Evolutionary conservation across 1,140 invertebrate species (phyloP), one percentile per base, ranked within the genome.

Genomic region (Tetramorium simillimum): DNA sequence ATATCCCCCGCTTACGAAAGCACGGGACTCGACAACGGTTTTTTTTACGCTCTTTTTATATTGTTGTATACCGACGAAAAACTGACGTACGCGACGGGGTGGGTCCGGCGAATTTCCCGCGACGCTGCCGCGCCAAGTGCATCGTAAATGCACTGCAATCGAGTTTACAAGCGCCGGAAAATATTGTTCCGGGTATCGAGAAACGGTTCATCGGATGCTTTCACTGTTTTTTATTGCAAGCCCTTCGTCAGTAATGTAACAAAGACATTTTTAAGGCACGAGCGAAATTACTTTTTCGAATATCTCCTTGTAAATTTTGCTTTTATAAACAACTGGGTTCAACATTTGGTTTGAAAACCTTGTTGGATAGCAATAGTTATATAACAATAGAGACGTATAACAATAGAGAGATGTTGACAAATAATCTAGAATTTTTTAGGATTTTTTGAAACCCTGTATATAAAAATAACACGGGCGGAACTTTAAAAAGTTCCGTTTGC

Each of bases 41-140:
- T 58, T 60, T 84, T 73, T 73, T 37, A 46, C 69, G n/a, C 10
- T 82, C 40, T 21, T 73, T 75, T 60, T 49, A 46, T 24, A 40
- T 10, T n/a, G 43, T 9, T n/a, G 49, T 43, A 43, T 43, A 43
- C 6, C 53, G 33, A 14, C n/a, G 12, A 53, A 81, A 80, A 69
- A 67, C 33, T 33, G 43, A 69, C n/a, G 33, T 28, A 24, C 60
- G 46, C 43, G 6, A 62, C 28, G 18, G 28, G 14, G 16, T 46
- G 9, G n/a, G 40, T 70, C 10, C 0, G 16, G 3, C 62, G 67
- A 81, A 81, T 37, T 70, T 43, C 14, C n/a, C 28, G 62, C 28
- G 53, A 40, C 28, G 63, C 16, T 7, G 24, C 14, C 0, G 21
- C 51, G 33, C 0, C 69, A 14, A 84, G 40, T 46, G 69, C 28